A percentile compares a stretch with the other conserved stretches of the same genome.
These are phyloP conservation scores for Glaucomys volans DNA, from an alignment of 2,113 vertebrate genomes.

Conservation along the genomic window DNA sequence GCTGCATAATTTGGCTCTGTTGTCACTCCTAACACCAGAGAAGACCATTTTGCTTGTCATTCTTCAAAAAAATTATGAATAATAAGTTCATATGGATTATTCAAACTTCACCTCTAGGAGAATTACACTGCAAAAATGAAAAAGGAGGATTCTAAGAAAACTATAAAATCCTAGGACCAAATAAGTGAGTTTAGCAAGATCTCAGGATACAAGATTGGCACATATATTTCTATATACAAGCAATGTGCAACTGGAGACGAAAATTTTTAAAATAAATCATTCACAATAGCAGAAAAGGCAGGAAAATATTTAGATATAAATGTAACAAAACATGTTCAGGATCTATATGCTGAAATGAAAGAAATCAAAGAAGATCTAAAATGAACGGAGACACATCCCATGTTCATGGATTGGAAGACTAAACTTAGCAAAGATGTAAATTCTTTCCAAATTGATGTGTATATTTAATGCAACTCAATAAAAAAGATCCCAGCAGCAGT, in stretches of 20 bases:
- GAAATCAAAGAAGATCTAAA: too few relatives aligned
- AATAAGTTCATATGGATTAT: conserved; percentile 65
- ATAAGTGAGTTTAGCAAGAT: background rate
- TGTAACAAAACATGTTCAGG: conserved; percentile 10
- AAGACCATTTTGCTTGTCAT: conserved; percentile 69
- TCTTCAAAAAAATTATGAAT: conserved; percentile 61
- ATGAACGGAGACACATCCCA: background rate
- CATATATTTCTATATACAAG: background rate
- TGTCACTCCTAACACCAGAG: conserved; percentile 66
- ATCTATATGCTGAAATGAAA: background rate
- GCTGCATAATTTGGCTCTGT: conserved; percentile 37
- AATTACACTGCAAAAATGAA: conserved; percentile 46
- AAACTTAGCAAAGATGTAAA: background rate
- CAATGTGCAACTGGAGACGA: background rate
- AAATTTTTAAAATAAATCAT: background rate
- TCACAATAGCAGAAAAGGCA: background rate
- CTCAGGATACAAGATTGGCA: background rate
- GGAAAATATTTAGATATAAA: conserved; percentile 26
- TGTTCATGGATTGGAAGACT: background rate
- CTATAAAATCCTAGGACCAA: conserved; percentile 10
- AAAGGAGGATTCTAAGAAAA: background rate
- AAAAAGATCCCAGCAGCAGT: background rate
- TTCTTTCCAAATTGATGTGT: too few relatives aligned
- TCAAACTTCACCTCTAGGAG: conserved; percentile 67
- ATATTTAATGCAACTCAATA: background rate